Evolutionary conservation across 2,113 vertebrate genomes (phyloP), one percentile per base, ranked within the genome.

Genomic region (Nannobrachium achirus): DNA sequence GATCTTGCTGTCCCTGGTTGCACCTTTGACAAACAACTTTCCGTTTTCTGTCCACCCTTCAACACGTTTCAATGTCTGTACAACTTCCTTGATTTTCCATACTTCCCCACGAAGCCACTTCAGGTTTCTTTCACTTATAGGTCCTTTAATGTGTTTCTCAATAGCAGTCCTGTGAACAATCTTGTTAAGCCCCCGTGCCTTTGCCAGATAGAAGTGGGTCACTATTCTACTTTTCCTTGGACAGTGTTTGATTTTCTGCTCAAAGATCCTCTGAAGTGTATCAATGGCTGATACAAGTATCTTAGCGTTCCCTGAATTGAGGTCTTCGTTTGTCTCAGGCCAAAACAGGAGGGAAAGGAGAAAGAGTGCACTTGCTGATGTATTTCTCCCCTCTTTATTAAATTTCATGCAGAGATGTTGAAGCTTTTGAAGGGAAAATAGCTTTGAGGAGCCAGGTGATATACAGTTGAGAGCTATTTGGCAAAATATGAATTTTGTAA

Each of bases 341-440:
- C 93, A 94, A 72, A 91, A 89, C 6, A 94, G 62, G 39, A 93
- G 77, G 0, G 81, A 85, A 19, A 91, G 87, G 69, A 94, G 49
- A 58, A 93, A 92, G 0, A 78, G 50, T 19, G 89, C 88, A 0
- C 59, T 92, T 50, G 90, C 59, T 44, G 77, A 59, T 82, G 38
- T 7, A 0, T 66, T 0, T 60, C 13, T 80, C 9, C 62, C 25
- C 5, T 8, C 57, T 41, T 71, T 62, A 71, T 42, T 40, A 40
- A 92, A 91, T 7, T 75, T 75, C 20, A 0, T 40, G 53, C 88
- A 88, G 51, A 92, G 1, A 4, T 86, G 0, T 20, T 90, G 80
- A 16, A 93, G 0, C 10, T 71, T 56, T 52, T 52, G 18, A 42
- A 83, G 33, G 3, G 86, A 58, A 19, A 89, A 5, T 7, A 91